phyloP scores from a whole-genome alignment of 2,113 vertebrate genomes.

The Zosterops japonicus region DNA sequence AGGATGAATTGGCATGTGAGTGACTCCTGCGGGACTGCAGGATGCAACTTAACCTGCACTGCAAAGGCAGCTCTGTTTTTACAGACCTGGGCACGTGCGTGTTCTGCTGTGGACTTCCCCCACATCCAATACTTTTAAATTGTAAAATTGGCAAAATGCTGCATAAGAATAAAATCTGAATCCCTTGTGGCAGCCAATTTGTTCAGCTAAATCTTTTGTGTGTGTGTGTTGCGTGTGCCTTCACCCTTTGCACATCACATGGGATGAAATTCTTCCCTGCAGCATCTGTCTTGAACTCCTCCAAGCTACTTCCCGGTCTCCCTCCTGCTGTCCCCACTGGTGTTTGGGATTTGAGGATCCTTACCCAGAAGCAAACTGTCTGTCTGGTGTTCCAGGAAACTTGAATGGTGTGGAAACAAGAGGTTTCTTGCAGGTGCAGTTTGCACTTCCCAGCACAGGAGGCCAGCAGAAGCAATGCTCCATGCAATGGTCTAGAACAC shows the following conservation, averaged over 20 bases:
- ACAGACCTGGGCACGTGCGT: rapidly evolving
- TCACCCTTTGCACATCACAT: background rate
- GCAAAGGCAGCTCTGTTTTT: background rate
- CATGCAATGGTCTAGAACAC: rapidly evolving
- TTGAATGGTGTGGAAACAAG: background rate
- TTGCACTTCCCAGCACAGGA: background rate
- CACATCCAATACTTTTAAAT: background rate
- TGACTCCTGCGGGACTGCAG: background rate
- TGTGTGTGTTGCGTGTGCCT: background rate
- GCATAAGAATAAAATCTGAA: background rate
- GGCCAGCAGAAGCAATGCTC: background rate
- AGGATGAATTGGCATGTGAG: background rate
- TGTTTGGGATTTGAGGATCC: background rate
- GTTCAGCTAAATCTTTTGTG: background rate
- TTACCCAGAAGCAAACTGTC: background rate
- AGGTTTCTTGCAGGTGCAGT: background rate
- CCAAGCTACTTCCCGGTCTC: background rate
- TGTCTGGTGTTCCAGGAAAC: background rate
- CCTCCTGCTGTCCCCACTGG: background rate
- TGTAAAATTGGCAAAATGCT: background rate
- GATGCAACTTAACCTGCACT: background rate
- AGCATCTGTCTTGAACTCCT: background rate
- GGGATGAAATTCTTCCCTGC: background rate
- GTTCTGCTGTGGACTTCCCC: background rate
- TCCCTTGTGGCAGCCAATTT: background rate